Conservation (phyloP, 64 coral and sea anemone species). For the Trachythela sp. region DNA sequence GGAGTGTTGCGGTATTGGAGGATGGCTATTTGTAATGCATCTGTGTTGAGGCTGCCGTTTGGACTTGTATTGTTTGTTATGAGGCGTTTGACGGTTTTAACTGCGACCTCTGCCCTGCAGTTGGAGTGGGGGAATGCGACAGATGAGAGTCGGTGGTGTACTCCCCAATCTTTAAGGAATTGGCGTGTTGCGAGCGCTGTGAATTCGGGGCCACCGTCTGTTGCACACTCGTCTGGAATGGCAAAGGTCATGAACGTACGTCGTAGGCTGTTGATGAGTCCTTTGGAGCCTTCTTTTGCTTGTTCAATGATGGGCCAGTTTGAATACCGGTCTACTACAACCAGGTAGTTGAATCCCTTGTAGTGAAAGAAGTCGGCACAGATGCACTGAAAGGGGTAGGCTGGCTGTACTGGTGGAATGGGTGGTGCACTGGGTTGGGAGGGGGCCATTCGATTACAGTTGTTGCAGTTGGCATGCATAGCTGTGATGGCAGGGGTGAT, state of each 20-base stretch:
- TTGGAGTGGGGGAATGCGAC: background rate
- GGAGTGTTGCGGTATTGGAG: too few relatives aligned
- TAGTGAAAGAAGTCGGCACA: background rate
- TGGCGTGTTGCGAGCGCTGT: background rate
- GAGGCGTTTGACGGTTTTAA: background rate
- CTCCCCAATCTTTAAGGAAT: background rate
- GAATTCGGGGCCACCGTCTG: background rate
- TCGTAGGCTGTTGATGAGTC: background rate
- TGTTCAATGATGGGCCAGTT: background rate
- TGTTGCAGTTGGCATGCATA: background rate
- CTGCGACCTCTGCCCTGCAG: background rate
- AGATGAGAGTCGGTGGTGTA: background rate
- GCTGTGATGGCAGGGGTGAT: background rate
- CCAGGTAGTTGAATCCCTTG: background rate
- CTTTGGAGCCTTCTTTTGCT: background rate
- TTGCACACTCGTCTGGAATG: background rate
- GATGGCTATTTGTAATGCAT: too few relatives aligned
- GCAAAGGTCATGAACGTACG: background rate
- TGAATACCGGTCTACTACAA: background rate
- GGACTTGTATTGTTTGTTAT: too few relatives aligned
- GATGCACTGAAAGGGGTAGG: background rate
- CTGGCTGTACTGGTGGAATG: background rate
- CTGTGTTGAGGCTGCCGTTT: too few relatives aligned
- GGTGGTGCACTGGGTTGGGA: background rate
- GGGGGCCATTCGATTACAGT: background rate